Conservation (phyloP, 2,888 invertebrate species). For the Rhingia rostrata region DNA sequence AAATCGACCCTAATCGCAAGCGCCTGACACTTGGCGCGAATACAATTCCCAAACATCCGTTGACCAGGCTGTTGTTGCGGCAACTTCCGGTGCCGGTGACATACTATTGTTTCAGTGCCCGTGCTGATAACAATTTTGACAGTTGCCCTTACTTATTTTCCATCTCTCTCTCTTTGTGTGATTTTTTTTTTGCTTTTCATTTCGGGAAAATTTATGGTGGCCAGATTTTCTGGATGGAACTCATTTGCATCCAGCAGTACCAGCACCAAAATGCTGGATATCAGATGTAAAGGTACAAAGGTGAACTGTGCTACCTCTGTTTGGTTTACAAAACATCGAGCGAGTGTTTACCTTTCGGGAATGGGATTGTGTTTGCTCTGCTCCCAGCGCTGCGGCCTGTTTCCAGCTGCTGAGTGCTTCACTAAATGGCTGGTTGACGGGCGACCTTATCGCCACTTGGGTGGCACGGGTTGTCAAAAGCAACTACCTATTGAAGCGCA, state of each 20-base stretch:
- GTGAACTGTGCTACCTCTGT: slow-evolving; percentile 30
- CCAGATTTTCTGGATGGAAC: slow-evolving; percentile 55
- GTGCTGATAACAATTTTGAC: slow-evolving; percentile 64
- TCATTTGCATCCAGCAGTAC: slow-evolving; percentile 56
- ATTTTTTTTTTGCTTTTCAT: slow-evolving; percentile 19
- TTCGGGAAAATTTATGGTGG: slow-evolving; percentile 58
- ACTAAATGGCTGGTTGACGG: slow-evolving; percentile 53
- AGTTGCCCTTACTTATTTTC: slow-evolving; percentile 65
- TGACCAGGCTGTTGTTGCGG: slow-evolving; percentile 36
- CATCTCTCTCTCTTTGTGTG: slow-evolving; percentile 13
- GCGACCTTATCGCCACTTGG: slow-evolving; percentile 52
- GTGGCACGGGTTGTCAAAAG: slow-evolving; percentile 44
- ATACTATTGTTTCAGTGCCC: slow-evolving; percentile 43
- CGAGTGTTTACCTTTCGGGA: slow-evolving; percentile 49
- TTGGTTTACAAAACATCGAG: slow-evolving; percentile 45
- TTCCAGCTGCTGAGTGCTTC: slow-evolving; percentile 44
- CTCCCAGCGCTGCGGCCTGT: slow-evolving; percentile 22
- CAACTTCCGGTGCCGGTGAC: slow-evolving; percentile 48
- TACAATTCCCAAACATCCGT: slow-evolving; percentile 53
- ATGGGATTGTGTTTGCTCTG: slow-evolving; percentile 52
- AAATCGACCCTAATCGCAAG: slow-evolving; percentile 54
- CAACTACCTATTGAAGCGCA: background rate
- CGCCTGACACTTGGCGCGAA: slow-evolving; percentile 50
- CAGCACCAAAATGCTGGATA: background rate
- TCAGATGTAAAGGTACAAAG: slow-evolving; percentile 25